Evolutionary conservation across 2,797 vertebrate species (phyloP), one percentile per base, ranked within the genome.

Genomic region (Halcyon leucocephala): DNA sequence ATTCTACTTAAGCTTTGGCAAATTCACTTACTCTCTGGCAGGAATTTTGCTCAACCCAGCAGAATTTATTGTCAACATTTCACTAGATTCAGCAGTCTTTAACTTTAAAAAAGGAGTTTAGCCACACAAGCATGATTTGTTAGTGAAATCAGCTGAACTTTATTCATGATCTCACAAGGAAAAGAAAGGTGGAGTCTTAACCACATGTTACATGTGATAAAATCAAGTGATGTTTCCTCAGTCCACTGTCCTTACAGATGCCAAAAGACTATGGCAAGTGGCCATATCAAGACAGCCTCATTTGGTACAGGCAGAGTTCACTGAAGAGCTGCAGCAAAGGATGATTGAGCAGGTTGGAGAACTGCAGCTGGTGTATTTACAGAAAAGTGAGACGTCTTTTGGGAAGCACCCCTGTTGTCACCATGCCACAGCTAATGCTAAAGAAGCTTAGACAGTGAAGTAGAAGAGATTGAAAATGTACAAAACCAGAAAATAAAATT

Each of bases 31-130:
- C 31, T 97, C 54, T 85, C 70, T 84, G 79, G 52, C 39, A 85
- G 33, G 48, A 82, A 31, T 88, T 80, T 94, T 89, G n/a, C 61
- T 89, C 0, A 1, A 74, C n/a, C 37, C 58, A 78, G 85, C 74
- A 90, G 67, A 94, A 86, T 65, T 81, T 89, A 26, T 81, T 91
- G 55, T 84, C 86, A 95, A 9, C 41, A 31, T 81, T 96, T 96
- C 61, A 39, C 70, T 83, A 77, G 60, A 82, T 91, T 96, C 86
- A 90, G 46, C 82, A 95, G 44, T 79, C 44, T 85, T 95, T 65
- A 90, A 61, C 62, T 78, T 90, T 88, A 57, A 87, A 58, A 67
- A 66, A 84, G 54, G 64, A 49, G 15, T 37, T 58, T 71, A 60
- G 31, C 72, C 78, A 33, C 49, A 65, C 31, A 89, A 46, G n/a